phyloP scores from a whole-genome alignment of 2,113 vertebrate genomes.

The Pimephales promelas region DNA sequence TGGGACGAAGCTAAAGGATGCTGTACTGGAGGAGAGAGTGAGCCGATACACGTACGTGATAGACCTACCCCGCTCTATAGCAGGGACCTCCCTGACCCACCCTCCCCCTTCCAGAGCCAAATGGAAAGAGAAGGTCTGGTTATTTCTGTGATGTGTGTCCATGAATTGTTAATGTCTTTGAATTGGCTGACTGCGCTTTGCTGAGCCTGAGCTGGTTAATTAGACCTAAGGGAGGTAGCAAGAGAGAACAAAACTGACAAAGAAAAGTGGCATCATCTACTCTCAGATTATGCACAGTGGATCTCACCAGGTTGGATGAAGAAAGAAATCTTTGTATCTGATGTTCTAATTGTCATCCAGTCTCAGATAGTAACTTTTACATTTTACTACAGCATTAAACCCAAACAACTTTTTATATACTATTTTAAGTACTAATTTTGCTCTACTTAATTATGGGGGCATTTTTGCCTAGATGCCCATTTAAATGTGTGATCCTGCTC shows the following conservation, averaged over 20 bases:
- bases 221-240: conserved; percentile 47
- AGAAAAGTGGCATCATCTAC: conserved; percentile 24
- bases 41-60: background rate
- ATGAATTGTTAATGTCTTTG: conserved; percentile 61
- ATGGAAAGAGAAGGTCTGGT: conserved; percentile 46
- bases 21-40: conserved; percentile 8
- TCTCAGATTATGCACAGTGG: background rate
- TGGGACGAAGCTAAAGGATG: conserved; percentile 24
- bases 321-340: background rate
- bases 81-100: background rate
- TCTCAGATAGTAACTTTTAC: background rate
- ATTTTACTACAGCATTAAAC: no score
- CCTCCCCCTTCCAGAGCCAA: conserved; percentile 1
- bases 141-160: conserved; percentile 56
- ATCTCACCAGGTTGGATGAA: conserved; percentile 5
- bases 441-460: background rate
- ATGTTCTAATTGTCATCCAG: background rate
- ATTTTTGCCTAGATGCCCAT: background rate
- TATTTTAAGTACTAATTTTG: background rate
- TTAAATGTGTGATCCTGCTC: background rate
- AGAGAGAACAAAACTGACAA: conserved; percentile 18
- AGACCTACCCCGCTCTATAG: background rate
- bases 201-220: conserved; percentile 59
- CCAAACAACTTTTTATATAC: background rate
- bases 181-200: conserved; percentile 54